A percentile compares a stretch with the other conserved stretches of the same genome.
These are phyloP conservation scores for Proterorhinus semilunaris DNA, from an alignment of 2,113 vertebrate genomes.

Conservation along the genomic window DNA sequence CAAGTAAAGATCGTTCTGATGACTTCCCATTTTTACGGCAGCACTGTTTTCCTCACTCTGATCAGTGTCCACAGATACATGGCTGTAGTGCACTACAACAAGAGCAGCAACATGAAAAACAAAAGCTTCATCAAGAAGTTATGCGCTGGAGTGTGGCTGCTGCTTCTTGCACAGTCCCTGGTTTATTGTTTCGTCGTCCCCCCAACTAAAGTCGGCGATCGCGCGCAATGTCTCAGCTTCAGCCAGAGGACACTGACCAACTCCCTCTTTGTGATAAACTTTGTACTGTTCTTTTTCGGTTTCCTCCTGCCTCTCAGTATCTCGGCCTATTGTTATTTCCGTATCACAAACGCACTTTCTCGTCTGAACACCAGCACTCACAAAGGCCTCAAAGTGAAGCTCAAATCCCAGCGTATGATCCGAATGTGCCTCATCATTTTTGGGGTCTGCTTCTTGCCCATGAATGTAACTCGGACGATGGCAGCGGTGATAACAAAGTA, in stretches of 20 bases:
- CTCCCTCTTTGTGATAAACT: constrained; percentile 63
- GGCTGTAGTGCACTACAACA: constrained; percentile 61
- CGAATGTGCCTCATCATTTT: constrained; percentile 68
- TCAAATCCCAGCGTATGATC: constrained; percentile 69
- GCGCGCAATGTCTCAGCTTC: constrained; percentile 67
- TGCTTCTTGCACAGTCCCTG: constrained; percentile 57
- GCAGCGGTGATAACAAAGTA: constrained; percentile 50
- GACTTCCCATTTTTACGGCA: constrained; percentile 69
- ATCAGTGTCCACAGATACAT: constrained; percentile 74
- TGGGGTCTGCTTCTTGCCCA: constrained; percentile 67
- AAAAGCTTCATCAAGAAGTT: constrained; percentile 70
- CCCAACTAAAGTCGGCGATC: constrained; percentile 39
- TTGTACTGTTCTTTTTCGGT: constrained; percentile 40
- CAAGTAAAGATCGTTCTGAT: constrained; percentile 65
- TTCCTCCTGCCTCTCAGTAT: constrained; percentile 70
- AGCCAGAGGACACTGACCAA: constrained; percentile 50
- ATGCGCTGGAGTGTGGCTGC: constrained; percentile 59
- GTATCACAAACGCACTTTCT: constrained; percentile 58
- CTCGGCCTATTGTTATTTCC: constrained; percentile 58
- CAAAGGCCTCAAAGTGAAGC: constrained; percentile 63
- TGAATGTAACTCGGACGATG: constrained; percentile 62
- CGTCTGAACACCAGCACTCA: constrained; percentile 51
- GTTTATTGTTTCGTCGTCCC: constrained; percentile 62
- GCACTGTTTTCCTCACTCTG: constrained; percentile 72
- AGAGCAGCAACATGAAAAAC: constrained; percentile 55